Evolutionary conservation across 2,797 vertebrate species (phyloP), one percentile per base, ranked within the genome.

Genomic region (Cyprinodon diabolis): DNA sequence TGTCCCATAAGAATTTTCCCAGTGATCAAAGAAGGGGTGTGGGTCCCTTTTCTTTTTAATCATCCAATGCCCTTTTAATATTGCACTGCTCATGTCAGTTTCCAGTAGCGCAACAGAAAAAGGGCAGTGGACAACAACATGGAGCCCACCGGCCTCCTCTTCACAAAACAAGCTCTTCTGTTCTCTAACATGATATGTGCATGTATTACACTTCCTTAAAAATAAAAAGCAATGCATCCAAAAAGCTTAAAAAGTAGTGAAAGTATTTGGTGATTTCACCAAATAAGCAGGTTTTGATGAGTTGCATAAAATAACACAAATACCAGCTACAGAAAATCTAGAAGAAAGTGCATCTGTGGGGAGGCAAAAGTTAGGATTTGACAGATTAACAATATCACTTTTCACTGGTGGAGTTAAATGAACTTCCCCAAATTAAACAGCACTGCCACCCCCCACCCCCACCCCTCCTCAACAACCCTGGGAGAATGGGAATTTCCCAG

Each of bases 11-110:
- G 84, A 79, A 87, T 88, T 93, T 92, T 91, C 92, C 86, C 85
- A 89, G 71, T 45, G 35, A n/a, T 19, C 40, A 65, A 45, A 65
- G 62, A 65, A 87, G 82, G 87, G 85, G 88, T 85, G 89, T 79
- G 92, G 86, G 90, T 92, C 90, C 93, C 87, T 89, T 93, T 94
- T 94, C 87, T 89, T 93, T 94, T 94, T 95, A 92, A 95, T 94
- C 95, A 96, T 96, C 97, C 95, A 96, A 99, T 98, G 97, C 98
- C 98, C 98, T 99, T 99, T 99, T 98, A 97, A 97, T 98, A 98
- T 99, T 99, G 98, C 98, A 99, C 98, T 99, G 97, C 98, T 97
- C 95, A 95, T 96, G 94, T 94, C 92, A 96, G 92, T 95, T 95
- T 93, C 94, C 96, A 99, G 98, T 97, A 99, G 97, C 97, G 97